phyloP scores from a whole-genome alignment of 2,113 vertebrate species.

The Pampusana beccarii region DNA sequence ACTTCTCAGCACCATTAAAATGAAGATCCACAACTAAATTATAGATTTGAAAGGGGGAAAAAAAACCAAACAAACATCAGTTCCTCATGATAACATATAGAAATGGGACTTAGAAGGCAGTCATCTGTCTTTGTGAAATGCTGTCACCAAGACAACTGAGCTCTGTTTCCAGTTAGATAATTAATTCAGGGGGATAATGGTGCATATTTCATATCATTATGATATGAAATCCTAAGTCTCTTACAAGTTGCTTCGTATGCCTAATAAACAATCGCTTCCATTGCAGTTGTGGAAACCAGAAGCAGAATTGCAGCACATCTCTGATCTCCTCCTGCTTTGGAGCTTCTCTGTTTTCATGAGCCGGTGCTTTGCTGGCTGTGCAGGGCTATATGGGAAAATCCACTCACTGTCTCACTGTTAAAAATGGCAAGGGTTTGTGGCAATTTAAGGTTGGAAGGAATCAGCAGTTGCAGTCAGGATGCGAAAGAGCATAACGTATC shows the following conservation, averaged over 20 bases:
- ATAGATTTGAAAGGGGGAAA: background rate
- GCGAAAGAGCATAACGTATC: background rate
- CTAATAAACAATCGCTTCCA: background rate
- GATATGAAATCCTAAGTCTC: background rate
- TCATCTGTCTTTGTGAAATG: background rate
- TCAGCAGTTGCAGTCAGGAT: background rate
- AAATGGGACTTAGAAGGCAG: background rate
- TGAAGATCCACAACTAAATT: background rate
- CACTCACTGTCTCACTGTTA: background rate
- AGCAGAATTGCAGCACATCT: background rate
- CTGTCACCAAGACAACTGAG: constrained; percentile 18
- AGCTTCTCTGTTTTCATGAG: background rate
- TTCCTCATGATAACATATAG: background rate
- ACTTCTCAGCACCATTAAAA: background rate
- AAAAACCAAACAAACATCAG: background rate
- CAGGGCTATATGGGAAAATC: background rate
- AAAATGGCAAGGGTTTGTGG: background rate
- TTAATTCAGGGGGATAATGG: background rate
- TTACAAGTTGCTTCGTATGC: background rate
- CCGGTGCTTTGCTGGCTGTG: rapidly evolving
- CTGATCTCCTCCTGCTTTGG: background rate
- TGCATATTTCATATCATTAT: background rate
- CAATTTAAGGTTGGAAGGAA: background rate
- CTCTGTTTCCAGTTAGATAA: constrained; percentile 3
- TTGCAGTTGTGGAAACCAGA: background rate